phyloP scores from a whole-genome alignment of 2,888 invertebrate species.

The Entomobrya proxima region DNA sequence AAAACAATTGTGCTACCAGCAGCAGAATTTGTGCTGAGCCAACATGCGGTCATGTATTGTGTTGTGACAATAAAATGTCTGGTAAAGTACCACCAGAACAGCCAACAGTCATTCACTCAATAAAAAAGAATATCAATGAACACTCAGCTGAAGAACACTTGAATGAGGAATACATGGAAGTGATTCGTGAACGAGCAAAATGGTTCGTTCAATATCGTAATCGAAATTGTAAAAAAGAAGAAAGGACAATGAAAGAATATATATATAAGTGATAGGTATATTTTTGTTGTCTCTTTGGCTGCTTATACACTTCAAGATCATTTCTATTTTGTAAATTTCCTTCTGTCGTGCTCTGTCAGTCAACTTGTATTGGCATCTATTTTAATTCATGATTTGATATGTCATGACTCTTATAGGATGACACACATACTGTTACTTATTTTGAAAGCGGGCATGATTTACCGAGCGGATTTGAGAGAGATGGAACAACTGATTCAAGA shows the following conservation, averaged over 20 bases:
- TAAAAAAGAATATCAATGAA: not conserved
- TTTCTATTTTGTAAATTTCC: not conserved
- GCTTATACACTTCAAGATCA: not conserved
- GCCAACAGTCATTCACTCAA: too few relatives aligned
- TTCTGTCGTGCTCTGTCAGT: conserved; percentile 38
- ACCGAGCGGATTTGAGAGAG: not conserved
- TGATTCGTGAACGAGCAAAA: not conserved
- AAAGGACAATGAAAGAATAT: not conserved
- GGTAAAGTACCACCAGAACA: not conserved
- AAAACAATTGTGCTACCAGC: not conserved
- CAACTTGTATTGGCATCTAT: conserved; percentile 22
- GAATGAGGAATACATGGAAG: not conserved
- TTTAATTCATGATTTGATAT: conserved; percentile 31
- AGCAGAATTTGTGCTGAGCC: not conserved
- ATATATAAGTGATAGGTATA: not conserved
- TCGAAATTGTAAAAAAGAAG: not conserved
- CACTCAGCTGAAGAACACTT: not conserved
- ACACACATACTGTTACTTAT: conserved; percentile 37
- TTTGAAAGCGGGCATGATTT: conserved; percentile 47
- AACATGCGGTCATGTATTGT: not conserved
- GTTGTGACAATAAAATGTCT: conserved; percentile 40
- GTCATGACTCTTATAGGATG: conserved; percentile 37
- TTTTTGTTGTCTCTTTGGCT: not conserved
- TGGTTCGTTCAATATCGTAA: not conserved
- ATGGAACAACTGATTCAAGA: conserved; percentile 5